Evolutionary conservation across 1,140 invertebrate genomes (phyloP).

Genomic region (Euwallacea fornicatus): DNA sequence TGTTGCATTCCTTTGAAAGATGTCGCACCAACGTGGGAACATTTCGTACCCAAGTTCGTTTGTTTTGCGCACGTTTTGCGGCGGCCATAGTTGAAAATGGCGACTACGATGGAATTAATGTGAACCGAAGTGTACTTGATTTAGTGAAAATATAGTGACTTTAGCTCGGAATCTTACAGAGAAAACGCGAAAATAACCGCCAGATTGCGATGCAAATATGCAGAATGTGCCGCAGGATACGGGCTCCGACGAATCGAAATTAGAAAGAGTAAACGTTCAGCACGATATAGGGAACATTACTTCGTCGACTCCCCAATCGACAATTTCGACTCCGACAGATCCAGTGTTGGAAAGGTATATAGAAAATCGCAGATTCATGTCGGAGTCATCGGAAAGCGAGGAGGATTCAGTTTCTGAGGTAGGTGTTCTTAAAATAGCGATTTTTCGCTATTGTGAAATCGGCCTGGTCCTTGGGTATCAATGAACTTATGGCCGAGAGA

Average conservation of each 20-base stretch:
- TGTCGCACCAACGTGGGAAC: conserved; percentile 37
- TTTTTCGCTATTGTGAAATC: conserved; percentile 8
- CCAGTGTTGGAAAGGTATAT: conserved; percentile 78
- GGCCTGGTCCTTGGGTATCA: conserved; percentile 50
- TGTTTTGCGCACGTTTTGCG: conserved; percentile 16
- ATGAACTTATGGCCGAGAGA: conserved; percentile 53
- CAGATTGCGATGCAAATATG: conserved; percentile 73
- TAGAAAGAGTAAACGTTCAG: conserved; percentile 66
- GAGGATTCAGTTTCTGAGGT: conserved; percentile 92
- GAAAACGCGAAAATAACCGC: conserved; percentile 45
- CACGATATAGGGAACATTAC: conserved; percentile 61
- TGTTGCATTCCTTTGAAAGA: conserved; percentile 25
- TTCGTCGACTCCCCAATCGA: conserved; percentile 64
- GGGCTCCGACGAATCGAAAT: conserved; percentile 73
- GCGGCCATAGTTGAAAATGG: conserved; percentile 54
- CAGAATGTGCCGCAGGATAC: conserved; percentile 82
- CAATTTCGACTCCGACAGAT: conserved; percentile 69
- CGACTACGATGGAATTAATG: conserved; percentile 51
- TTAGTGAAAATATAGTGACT: conserved; percentile 49
- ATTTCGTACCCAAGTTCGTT: conserved; percentile 42
- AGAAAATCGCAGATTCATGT: conserved; percentile 80
- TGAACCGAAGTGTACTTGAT: conserved; percentile 48
- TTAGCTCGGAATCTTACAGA: conserved; percentile 38
- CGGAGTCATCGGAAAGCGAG: conserved; percentile 88
- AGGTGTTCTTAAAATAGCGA: conserved; percentile 46